Conservation (phyloP, 2,888 invertebrate genomes). For the Tenthredo distinguenda region DNA sequence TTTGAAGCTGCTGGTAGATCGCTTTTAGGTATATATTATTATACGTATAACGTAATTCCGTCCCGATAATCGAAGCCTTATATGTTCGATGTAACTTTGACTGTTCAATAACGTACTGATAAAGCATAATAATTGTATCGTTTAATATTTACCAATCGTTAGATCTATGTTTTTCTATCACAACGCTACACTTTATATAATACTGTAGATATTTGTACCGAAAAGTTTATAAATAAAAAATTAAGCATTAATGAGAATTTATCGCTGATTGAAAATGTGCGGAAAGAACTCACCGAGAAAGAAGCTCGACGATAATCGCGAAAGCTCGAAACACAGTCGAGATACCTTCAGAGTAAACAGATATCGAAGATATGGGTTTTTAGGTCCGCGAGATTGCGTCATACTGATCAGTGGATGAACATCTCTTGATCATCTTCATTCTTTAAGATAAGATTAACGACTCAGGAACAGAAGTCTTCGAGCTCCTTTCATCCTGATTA, state of each 20-base stretch:
- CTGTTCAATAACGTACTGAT: conserved; percentile 42
- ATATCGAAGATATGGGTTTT: conserved; percentile 5
- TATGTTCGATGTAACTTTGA: conserved; percentile 36
- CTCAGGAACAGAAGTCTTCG: background rate
- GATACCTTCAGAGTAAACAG: conserved; percentile 14
- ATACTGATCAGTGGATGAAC: background rate
- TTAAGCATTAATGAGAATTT: background rate
- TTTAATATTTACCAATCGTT: conserved; percentile 3
- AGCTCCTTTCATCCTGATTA: background rate
- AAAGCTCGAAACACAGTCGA: conserved; percentile 1
- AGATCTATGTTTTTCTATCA: conserved; percentile 19
- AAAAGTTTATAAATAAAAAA: background rate
- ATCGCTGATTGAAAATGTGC: background rate
- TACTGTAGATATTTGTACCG: conserved; percentile 10
- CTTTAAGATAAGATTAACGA: background rate
- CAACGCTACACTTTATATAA: background rate
- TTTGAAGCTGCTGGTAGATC: conserved; percentile 1
- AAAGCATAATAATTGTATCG: background rate
- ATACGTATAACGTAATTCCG: background rate
- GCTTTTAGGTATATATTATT: background rate
- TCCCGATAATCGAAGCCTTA: conserved; percentile 16
- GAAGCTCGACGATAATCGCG: background rate
- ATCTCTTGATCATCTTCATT: background rate
- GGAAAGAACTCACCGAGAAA: background rate
- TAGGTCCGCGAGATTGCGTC: background rate